Evolutionary conservation across 2,113 vertebrate species (phyloP), one percentile per base, ranked within the genome.

Genomic region (Lipotes vexillifer): DNA sequence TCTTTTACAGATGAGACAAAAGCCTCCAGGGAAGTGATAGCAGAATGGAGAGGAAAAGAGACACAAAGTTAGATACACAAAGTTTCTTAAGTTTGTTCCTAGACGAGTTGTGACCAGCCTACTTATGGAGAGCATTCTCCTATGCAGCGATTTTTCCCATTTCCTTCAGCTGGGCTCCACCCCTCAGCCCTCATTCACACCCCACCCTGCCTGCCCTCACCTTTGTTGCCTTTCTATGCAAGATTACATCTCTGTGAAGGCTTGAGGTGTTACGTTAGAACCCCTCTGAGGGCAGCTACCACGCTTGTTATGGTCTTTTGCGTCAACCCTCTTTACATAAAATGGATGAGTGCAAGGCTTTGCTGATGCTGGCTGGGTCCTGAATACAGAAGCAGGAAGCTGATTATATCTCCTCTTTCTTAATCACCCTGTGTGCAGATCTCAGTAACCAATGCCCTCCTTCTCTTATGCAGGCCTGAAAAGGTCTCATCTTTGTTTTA

Each of bases 1-100:
- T 94, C 90, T 89, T 80, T 90, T 83, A 41, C 55, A 88, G 89
- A 84, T 10, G 38, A 92, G 82, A 92, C 93, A 61, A 75, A 97
- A 90, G 71, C 0, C 68, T 90, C 57, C 25, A 8, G 17, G 27
- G 44, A 86, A 87, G 61, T 71, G 74, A 63, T 2, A 57, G 71
- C 6, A 65, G 72, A 91, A 80, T 27, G 74, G 65, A 94, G 49
- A 85, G 23, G 6, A 83, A 63, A 83, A 72, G 36, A 83, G 59
- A 75, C 59, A 41, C 61, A 55, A 71, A 94, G 75, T 75, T 46
- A 77, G 81, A 63, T 44, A n/a, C 21, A 68, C 55, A 55, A 75
- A 78, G 29, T 86, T 36, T 84, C 72, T 38, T 86, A 44, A 66
- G 20, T 86, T 93, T 91, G 27, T 41, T 78, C 23, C 1, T 49